Evolutionary conservation across 2,113 vertebrate species (phyloP), one percentile per base, ranked within the genome.

Genomic region (Chaetodon trifascialis): DNA sequence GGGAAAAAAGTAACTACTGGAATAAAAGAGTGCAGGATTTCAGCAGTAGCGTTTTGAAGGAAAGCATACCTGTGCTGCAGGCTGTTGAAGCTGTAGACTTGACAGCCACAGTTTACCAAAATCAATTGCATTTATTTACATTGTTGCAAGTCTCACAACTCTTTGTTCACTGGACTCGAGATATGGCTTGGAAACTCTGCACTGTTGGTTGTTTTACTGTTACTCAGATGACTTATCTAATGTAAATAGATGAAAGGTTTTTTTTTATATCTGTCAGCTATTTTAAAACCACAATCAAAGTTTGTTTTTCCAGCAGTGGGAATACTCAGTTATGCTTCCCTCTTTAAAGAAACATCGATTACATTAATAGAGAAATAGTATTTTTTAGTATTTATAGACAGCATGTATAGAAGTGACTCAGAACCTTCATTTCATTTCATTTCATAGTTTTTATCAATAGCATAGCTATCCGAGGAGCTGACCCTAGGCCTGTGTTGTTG

Each of bases 151-250:
- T 58, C 80, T 71, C 23, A 17, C 23, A 7, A 52, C 54, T 34
- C 59, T 90, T 85, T 77, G 64, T 56, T 25, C n/a, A 5, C 67
- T 49, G 23, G 25, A 44, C 34, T 75, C 75, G 44, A 87, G 86
- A 79, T 86, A 70, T 59, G 70, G 55, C 55, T 86, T 79, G 85
- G 71, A 89, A 89, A 78, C 58, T 65, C 74, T 72, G 59, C 67
- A 85, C 91, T 92, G 91, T 92, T 88, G 59, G 30, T 86, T 88
- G 84, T 92, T 88, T 86, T 78, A 74, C 82, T 86, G 73, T 63
- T 73, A 90, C 88, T 86, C 80, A 49, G 62, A 67, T 49, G 44
- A 58, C 81, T 90, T 90, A 92, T 93, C 91, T 86, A 76, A 82
- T 86, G 86, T 89, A 89, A 92, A 92, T 90, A 90, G 70, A 90